These are phyloP conservation scores for Pluvianellus socialis DNA, from an alignment of 2,113 vertebrate genomes.

Conservation along the genomic window DNA sequence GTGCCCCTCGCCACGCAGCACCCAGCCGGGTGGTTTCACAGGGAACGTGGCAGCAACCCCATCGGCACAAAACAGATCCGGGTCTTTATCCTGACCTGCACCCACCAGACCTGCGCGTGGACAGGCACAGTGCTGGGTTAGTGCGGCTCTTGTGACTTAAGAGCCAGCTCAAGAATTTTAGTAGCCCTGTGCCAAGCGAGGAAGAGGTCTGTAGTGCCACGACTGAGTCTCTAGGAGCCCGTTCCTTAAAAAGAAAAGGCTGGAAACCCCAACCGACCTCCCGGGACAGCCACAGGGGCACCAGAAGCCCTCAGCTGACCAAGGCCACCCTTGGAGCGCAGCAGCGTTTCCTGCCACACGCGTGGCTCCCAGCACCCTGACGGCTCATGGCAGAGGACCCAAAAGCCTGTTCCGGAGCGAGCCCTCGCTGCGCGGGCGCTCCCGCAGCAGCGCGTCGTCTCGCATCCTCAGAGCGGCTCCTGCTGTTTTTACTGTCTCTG, in stretches of 20 bases:
- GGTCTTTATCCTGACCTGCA: rapidly evolving
- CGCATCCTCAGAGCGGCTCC: neutral
- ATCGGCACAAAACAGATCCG: neutral
- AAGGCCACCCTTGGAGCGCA: neutral
- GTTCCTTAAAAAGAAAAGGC: neutral
- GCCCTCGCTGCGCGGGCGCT: neutral
- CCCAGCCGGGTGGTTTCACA: neutral
- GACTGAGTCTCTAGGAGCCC: neutral
- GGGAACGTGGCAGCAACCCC: neutral
- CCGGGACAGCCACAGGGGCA: neutral
- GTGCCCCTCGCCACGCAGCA: neutral
- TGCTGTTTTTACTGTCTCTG: neutral
- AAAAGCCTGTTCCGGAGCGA: neutral
- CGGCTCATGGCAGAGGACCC: neutral
- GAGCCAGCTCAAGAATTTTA: neutral
- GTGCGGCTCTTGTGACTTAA: rapidly evolving
- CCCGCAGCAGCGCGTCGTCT: neutral
- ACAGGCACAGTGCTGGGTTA: neutral
- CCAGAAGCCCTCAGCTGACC: neutral
- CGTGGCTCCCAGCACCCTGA: neutral
- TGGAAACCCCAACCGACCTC: neutral
- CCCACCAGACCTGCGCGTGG: neutral
- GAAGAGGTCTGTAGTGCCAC: neutral
- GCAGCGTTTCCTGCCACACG: neutral
- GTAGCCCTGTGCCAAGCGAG: neutral